Conservation (phyloP, 2,113 vertebrate genomes). For the Brachyhypopomus occidentalis region DNA sequence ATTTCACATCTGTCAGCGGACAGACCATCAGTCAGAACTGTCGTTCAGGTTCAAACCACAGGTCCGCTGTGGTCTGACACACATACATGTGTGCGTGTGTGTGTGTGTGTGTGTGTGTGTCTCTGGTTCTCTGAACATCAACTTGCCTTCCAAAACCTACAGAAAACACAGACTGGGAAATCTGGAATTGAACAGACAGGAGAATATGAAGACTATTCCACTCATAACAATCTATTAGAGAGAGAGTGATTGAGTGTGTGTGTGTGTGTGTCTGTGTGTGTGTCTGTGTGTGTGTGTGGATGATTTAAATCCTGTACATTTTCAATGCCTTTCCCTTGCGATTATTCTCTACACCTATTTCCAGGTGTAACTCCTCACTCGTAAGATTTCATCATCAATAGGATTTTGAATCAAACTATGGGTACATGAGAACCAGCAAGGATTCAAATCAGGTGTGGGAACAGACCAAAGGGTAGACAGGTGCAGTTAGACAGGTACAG, state of each 20-base stretch:
- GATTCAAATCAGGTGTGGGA: no score
- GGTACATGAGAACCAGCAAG: no score
- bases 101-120: neutral
- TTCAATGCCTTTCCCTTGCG: neutral
- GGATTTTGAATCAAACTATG: no score
- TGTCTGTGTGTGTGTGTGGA: conserved; percentile 19
- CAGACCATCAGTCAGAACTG: conserved; percentile 27
- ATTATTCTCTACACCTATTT: neutral
- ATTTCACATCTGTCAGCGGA: conserved; percentile 45
- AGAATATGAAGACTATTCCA: conserved; percentile 5
- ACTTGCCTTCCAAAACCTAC: conserved; percentile 36
- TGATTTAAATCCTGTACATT: neutral
- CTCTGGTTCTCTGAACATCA: conserved; percentile 4
- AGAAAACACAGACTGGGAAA: conserved; percentile 30
- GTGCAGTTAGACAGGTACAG: no score
- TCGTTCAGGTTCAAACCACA: conserved; percentile 37
- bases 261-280: neutral
- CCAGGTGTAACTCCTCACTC: no score
- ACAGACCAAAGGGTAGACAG: no score
- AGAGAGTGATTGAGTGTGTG: neutral
- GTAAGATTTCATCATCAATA: no score
- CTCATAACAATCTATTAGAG: conserved; percentile 2
- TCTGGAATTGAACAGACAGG: conserved; percentile 16
- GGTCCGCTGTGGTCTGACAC: conserved; percentile 31
- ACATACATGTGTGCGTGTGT: conserved; percentile 14